Conservation (phyloP, 1,140 invertebrate genomes). For the Drosophila parabipectinata region DNA sequence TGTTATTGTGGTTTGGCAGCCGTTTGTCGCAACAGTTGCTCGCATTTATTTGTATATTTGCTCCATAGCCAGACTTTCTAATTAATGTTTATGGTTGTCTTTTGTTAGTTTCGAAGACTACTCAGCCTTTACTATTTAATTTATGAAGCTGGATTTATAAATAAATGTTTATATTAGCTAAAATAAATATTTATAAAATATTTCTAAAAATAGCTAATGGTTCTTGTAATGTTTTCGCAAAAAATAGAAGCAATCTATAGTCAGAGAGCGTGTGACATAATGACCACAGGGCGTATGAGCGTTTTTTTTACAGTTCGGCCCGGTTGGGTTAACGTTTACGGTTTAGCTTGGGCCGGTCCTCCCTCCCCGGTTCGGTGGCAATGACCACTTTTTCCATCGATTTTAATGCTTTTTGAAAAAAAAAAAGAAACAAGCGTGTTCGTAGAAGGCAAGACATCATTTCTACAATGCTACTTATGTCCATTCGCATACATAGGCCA, state of each 20-base stretch:
- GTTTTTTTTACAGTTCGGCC: slow-evolving; percentile 28
- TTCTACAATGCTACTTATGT: slow-evolving; percentile 80
- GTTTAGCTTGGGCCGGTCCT: slow-evolving; percentile 4
- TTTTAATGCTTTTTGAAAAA: slow-evolving; percentile 72
- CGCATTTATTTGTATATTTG: slow-evolving; percentile 69
- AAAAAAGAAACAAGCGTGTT: slow-evolving; percentile 57
- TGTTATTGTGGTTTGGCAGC: slow-evolving; percentile 47
- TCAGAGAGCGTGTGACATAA: slow-evolving; percentile 27
- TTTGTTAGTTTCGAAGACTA: slow-evolving; percentile 3
- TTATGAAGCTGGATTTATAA: neutral
- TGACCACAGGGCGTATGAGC: slow-evolving; percentile 39
- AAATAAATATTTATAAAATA: neutral
- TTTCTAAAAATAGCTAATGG: slow-evolving; percentile 18
- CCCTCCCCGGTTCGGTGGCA: slow-evolving; percentile 23
- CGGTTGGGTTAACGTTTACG: slow-evolving; percentile 31
- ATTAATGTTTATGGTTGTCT: slow-evolving; percentile 59
- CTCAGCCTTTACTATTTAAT: too few species aligned
- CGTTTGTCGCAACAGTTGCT: slow-evolving; percentile 65
- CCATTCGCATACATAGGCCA: slow-evolving; percentile 21
- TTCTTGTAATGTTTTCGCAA: slow-evolving; percentile 31
- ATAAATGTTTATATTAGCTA: slow-evolving; percentile 9
- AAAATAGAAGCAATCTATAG: neutral
- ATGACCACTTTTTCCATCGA: slow-evolving; percentile 64
- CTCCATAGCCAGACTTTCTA: slow-evolving; percentile 64
- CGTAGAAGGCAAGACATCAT: slow-evolving; percentile 82